Evolutionary conservation across 2,113 vertebrate genomes (phyloP).

Genomic region (Cairina moschata): DNA sequence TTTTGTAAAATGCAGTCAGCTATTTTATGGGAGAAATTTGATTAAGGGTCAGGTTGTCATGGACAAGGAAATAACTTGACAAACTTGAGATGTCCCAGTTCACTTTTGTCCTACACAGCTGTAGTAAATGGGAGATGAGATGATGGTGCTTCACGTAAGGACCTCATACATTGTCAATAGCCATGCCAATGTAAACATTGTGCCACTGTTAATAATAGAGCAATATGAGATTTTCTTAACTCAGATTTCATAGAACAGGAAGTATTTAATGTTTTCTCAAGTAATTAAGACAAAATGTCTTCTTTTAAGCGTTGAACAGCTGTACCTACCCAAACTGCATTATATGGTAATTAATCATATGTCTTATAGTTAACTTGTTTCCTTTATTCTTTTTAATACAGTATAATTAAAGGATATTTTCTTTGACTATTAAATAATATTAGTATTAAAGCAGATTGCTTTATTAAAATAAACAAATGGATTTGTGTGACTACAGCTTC

Average conservation of each 20-base stretch:
- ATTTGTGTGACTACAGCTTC: background rate
- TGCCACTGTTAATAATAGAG: background rate
- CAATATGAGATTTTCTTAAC: background rate
- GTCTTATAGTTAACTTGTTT: background rate
- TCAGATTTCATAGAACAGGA: background rate
- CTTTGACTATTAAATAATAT: background rate
- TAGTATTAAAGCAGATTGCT: background rate
- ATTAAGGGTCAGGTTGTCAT: background rate
- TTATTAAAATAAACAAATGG: background rate
- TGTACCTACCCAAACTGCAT: background rate
- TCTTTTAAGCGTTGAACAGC: background rate
- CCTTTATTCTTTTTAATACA: background rate
- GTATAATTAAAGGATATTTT: background rate
- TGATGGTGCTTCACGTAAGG: background rate
- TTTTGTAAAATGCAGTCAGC: background rate
- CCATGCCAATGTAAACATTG: background rate
- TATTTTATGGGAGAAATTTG: background rate
- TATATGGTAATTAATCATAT: accelerated
- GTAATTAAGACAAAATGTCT: background rate
- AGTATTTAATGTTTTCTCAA: background rate
- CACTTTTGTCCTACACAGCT: background rate
- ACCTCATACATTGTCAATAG: background rate
- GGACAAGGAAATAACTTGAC: background rate
- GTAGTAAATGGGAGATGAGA: background rate
- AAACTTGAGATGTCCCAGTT: background rate